Base-by-base conservation (phyloP, 1,140 invertebrate genomes). In the Sipha flava region DNA sequence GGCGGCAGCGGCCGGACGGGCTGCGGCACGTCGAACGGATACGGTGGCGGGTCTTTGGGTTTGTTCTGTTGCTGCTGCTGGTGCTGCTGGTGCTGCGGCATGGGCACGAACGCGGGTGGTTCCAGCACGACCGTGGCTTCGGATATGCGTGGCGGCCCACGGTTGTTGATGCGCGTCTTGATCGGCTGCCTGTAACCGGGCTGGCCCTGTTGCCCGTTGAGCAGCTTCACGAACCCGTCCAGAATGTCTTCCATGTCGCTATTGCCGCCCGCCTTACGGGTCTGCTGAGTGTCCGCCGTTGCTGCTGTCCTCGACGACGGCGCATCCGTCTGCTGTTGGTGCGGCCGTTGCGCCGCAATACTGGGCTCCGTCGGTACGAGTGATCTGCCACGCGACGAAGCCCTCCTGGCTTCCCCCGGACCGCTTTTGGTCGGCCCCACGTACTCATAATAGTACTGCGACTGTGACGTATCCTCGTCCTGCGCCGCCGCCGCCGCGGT, bases 201-300 rank as follows among this genome's bases (percentile, higher is more conserved):
- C 90, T 82, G 92, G 0, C 90, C 89, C 82, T 92, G 90, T n/a
- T 80, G 70, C 1, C 94, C 94, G 82, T 95, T 95, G 1, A 96
- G 85, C 1, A 96, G 85, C 84, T 95, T 95, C 0, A 96, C 93
- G 47, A 96, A 93, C 14, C 94, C 94, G 9, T 93, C 94, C 68
- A 96, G 94, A 16, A 96, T 95, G 83, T 95, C 94, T 85, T 95
- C 93, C 75, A 95, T 94, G 84, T 95, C 93, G 23, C 92, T 92
- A 5, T 91, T 89, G 82, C 40, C 83, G 82, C 40, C 83, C 23
- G 70, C 80, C 43, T 52, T 83, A 81, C 43, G 81, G 91, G 89
- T 49, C 86, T 85, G 87, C 84, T 88, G 86, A 85, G 84, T 85
- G 85, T 86, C 86, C 83, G 86, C 84, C 82, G n/a, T n/a, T n/a